These are phyloP conservation scores for Cisticola juncidis DNA, from an alignment of 2,113 vertebrate genomes.

Conservation along the genomic window DNA sequence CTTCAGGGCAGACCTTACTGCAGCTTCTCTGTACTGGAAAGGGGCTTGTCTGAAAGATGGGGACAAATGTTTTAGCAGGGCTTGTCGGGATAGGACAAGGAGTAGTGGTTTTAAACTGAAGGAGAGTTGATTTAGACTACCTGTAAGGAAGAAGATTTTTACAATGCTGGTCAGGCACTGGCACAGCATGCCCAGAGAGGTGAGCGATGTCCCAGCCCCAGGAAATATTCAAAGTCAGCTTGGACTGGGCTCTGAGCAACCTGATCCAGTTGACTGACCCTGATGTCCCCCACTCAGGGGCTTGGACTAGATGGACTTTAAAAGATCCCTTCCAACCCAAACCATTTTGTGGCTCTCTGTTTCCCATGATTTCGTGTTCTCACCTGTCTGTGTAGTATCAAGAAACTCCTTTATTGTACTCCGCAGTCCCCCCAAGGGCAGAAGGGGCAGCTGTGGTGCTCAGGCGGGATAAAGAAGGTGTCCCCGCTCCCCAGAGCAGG, in stretches of 20 bases:
- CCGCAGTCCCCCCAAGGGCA: neutral
- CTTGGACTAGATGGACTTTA: neutral
- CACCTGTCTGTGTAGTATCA: neutral
- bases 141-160: neutral
- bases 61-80: neutral
- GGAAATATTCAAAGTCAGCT: neutral
- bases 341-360: neutral
- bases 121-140: neutral
- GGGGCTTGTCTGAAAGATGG: neutral
- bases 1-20: neutral
- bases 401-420: rapidly evolving
- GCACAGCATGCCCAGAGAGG: neutral
- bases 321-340: neutral
- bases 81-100: neutral
- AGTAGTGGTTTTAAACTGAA: neutral
- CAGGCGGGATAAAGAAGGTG: rapidly evolving
- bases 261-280: neutral
- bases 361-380: neutral
- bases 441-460: neutral
- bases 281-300: neutral
- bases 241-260: neutral
- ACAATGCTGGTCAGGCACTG: neutral
- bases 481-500: neutral
- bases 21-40: neutral
- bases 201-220: neutral